phyloP scores from a whole-genome alignment of 2,113 vertebrate genomes.

The Cephalopholis sonnerati region DNA sequence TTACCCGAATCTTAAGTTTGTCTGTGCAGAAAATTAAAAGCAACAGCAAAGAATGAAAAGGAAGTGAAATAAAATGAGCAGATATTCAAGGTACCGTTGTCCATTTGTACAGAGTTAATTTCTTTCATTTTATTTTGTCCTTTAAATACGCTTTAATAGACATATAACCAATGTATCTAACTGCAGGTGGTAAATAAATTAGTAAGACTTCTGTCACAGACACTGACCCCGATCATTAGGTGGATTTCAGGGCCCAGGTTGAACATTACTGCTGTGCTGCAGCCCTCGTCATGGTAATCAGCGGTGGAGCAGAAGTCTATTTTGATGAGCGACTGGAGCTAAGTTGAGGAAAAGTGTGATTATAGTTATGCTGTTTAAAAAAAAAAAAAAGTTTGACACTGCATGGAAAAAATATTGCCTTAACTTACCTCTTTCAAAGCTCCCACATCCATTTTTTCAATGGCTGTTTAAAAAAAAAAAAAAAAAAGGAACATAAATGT shows the following conservation, averaged over 20 bases:
- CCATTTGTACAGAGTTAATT: neutral
- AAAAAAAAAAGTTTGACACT: neutral
- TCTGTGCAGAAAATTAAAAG: neutral
- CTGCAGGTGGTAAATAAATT: neutral
- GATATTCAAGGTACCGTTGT: neutral
- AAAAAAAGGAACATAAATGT: constrained; percentile 34
- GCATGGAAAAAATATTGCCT: neutral
- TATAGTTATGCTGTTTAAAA: neutral
- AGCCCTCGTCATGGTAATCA: constrained; percentile 87
- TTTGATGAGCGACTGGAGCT: constrained; percentile 92
- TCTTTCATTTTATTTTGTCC: neutral
- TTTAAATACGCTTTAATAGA: constrained; percentile 12
- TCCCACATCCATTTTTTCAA: constrained; percentile 87
- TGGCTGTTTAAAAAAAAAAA: constrained; percentile 80
- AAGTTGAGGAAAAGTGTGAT: constrained; percentile 25
- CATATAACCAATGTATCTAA: neutral
- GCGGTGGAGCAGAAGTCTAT: constrained; percentile 88
- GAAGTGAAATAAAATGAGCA: neutral
- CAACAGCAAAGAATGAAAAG: neutral
- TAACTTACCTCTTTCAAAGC: constrained; percentile 86
- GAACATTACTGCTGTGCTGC: constrained; percentile 85
- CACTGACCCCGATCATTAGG: constrained; percentile 90
- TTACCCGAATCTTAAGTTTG: neutral
- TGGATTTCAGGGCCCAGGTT: constrained; percentile 81
- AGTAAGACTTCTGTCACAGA: neutral